Evolutionary conservation across 2,888 invertebrate genomes (phyloP).

Genomic region (Embidobia sp.): DNA sequence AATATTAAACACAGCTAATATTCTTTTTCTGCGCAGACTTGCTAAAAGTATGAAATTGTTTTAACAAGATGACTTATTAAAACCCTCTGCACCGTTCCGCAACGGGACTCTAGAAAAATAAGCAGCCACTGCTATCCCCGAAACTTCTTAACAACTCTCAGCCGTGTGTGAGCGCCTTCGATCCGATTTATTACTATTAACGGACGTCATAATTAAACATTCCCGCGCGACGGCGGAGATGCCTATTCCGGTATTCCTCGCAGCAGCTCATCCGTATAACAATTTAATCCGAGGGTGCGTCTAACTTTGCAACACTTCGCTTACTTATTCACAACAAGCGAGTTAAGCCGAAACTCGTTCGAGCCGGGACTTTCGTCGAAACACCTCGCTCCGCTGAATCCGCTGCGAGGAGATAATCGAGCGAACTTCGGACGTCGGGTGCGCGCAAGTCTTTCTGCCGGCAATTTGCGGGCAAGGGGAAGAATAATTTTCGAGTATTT

Average conservation of each 20-base stretch:
- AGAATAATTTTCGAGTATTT: constrained; percentile 38
- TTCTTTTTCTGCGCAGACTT: too few species aligned
- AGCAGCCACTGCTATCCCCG: background rate
- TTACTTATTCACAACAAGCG: constrained; percentile 81
- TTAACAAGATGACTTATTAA: too few species aligned
- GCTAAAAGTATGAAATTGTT: too few species aligned
- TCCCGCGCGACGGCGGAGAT: constrained; percentile 73
- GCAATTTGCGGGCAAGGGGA: constrained; percentile 11
- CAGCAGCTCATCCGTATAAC: constrained; percentile 75
- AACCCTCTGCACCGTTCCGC: too few species aligned
- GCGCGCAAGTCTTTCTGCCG: constrained; percentile 49
- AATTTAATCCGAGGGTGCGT: constrained; percentile 79
- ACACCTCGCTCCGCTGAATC: constrained; percentile 73
- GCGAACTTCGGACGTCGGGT: constrained; percentile 61
- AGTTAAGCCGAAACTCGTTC: constrained; percentile 78
- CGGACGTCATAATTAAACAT: constrained; percentile 76
- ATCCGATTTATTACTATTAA: constrained; percentile 73
- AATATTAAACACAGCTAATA: too few species aligned
- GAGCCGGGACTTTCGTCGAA: constrained; percentile 72
- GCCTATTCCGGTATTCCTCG: constrained; percentile 66
- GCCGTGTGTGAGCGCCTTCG: constrained; percentile 20
- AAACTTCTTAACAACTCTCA: constrained; percentile 23
- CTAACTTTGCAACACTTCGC: constrained; percentile 80
- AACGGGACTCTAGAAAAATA: too few species aligned
- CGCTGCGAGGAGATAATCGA: constrained; percentile 76